Conservation (phyloP, 2,797 vertebrate species). For the Hyperoplus lanceolatus region DNA sequence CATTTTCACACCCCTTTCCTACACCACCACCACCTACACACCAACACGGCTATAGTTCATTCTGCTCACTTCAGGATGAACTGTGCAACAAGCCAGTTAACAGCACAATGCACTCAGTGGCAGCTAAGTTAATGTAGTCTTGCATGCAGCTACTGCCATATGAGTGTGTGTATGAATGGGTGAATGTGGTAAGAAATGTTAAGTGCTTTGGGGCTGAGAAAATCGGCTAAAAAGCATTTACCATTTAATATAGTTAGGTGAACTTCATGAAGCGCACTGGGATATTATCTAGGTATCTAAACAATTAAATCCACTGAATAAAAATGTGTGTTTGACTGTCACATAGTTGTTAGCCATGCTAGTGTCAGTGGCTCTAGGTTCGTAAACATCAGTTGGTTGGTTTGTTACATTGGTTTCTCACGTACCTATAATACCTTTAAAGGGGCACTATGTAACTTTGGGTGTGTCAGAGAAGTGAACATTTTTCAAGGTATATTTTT, state of each 20-base stretch:
- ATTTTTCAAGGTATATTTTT: too few species aligned
- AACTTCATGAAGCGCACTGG: background rate
- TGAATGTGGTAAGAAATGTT: too few species aligned
- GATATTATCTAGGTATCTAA: background rate
- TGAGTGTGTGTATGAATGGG: too few species aligned
- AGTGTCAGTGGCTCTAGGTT: background rate
- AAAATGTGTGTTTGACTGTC: background rate
- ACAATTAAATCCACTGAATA: background rate
- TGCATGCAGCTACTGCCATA: background rate
- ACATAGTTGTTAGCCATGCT: background rate
- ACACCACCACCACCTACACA: slow-evolving; percentile 33
- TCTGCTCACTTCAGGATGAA: slow-evolving; percentile 27
- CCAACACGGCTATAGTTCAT: slow-evolving; percentile 20
- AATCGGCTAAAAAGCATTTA: too few species aligned
- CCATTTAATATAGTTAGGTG: background rate
- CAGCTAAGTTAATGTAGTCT: background rate
- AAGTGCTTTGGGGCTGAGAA: too few species aligned
- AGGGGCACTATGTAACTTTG: too few species aligned
- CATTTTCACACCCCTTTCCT: slow-evolving; percentile 68
- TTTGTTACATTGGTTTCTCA: background rate
- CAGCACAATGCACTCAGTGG: background rate
- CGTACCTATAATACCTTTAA: background rate
- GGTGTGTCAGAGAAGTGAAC: too few species aligned
- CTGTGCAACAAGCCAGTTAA: slow-evolving; percentile 9
- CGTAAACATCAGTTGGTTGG: background rate